These are phyloP conservation scores for Bombyx huttoni DNA, from an alignment of 2,888 invertebrate genomes.

Conservation along the genomic window DNA sequence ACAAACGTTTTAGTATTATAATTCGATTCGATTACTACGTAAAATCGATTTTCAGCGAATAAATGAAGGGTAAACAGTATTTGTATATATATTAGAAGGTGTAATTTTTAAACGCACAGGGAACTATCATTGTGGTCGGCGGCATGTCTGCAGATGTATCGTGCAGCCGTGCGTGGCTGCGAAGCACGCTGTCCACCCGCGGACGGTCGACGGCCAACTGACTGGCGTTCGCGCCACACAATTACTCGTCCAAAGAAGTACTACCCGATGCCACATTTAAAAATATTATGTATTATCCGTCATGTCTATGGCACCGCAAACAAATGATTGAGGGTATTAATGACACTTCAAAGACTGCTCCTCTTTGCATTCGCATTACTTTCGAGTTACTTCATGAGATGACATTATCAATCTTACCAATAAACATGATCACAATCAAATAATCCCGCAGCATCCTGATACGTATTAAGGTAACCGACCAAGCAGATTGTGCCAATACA, in stretches of 20 bases:
- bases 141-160: slow-evolving; percentile 55
- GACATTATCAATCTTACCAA: too few relatives aligned
- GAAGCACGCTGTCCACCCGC: slow-evolving; percentile 53
- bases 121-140: slow-evolving; percentile 67
- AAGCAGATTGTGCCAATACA: too few relatives aligned
- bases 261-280: slow-evolving; percentile 68
- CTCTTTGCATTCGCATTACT: neutral
- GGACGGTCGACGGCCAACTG: slow-evolving; percentile 64
- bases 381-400: neutral
- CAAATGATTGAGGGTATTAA: slow-evolving; percentile 14
- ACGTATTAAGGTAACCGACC: too few relatives aligned
- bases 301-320: slow-evolving; percentile 47
- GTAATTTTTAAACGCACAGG: slow-evolving; percentile 46
- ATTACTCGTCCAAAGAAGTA: slow-evolving; percentile 37
- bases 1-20: neutral
- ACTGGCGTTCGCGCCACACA: slow-evolving; percentile 43
- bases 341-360: neutral
- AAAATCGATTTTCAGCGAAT: neutral
- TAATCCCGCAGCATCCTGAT: too few relatives aligned
- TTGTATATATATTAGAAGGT: neutral
- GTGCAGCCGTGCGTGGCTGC: slow-evolving; percentile 31
- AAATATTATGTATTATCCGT: slow-evolving; percentile 41
- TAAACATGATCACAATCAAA: too few relatives aligned
- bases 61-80: neutral
- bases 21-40: too few relatives aligned